Evolutionary conservation across 2,797 vertebrate species (phyloP).

Genomic region (Potorous gilbertii): DNA sequence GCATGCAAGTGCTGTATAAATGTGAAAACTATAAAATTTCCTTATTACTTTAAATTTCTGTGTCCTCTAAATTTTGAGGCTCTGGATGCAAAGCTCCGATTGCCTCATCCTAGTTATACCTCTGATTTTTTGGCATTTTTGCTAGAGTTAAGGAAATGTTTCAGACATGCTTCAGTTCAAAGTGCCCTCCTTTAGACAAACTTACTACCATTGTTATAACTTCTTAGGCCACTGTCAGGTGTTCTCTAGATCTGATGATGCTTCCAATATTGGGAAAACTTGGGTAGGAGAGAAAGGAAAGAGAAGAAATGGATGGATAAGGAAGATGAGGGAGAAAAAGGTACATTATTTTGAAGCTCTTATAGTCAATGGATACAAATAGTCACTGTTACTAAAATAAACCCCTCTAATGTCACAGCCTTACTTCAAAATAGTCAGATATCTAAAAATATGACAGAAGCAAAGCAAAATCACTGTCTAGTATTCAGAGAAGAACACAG

Average conservation of each 20-base stretch:
- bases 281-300: background rate
- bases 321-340: background rate
- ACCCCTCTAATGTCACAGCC: background rate
- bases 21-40: background rate
- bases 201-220: background rate
- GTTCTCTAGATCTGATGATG: background rate
- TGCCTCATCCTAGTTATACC: background rate
- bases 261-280: background rate
- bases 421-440: background rate
- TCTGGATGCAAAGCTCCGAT: background rate
- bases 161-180: background rate
- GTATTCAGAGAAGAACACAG: background rate
- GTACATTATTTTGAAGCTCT: background rate
- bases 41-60: background rate
- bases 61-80: background rate
- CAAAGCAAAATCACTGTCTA: background rate
- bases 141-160: background rate
- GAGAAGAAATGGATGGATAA: background rate
- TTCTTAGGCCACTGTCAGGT: background rate
- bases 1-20: background rate
- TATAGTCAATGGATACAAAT: background rate
- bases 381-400: background rate
- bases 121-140: background rate
- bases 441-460: background rate
- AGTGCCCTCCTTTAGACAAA: background rate